These are phyloP conservation scores for Himalopsyche tibetana DNA, from an alignment of 2,888 invertebrate species.

Conservation along the genomic window DNA sequence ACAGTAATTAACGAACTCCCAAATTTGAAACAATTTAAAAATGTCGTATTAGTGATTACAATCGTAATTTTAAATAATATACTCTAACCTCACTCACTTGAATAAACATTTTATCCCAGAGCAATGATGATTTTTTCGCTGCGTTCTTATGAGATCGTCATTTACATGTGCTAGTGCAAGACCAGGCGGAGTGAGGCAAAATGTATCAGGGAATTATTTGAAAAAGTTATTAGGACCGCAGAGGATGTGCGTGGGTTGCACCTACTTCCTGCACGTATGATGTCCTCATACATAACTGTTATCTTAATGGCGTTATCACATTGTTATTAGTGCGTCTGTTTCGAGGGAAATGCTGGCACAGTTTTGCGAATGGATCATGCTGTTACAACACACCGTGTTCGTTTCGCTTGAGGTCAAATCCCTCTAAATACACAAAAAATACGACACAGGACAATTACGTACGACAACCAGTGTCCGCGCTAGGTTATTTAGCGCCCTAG, in stretches of 20 bases:
- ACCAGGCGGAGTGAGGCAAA: background rate
- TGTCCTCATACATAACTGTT: constrained; percentile 30
- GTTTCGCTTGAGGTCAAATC: constrained; percentile 19
- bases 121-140: no score
- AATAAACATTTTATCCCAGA: no score
- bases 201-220: constrained; percentile 8
- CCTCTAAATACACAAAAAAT: background rate
- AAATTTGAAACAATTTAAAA: no score
- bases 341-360: constrained; percentile 22
- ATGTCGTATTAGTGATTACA: no score
- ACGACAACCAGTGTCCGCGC: no score
- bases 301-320: constrained; percentile 6
- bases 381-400: background rate
- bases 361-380: constrained; percentile 5
- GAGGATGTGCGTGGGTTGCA: constrained; percentile 29
- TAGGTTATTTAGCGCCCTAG: no score
- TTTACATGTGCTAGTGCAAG: no score
- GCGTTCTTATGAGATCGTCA: no score
- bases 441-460: no score
- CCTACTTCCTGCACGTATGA: background rate
- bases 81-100: no score
- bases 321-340: constrained; percentile 18
- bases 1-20: no score
- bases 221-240: constrained; percentile 8
- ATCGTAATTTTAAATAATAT: no score